These are phyloP conservation scores for Synergus laeviventris DNA, from an alignment of 2,888 invertebrate genomes.

Conservation along the genomic window DNA sequence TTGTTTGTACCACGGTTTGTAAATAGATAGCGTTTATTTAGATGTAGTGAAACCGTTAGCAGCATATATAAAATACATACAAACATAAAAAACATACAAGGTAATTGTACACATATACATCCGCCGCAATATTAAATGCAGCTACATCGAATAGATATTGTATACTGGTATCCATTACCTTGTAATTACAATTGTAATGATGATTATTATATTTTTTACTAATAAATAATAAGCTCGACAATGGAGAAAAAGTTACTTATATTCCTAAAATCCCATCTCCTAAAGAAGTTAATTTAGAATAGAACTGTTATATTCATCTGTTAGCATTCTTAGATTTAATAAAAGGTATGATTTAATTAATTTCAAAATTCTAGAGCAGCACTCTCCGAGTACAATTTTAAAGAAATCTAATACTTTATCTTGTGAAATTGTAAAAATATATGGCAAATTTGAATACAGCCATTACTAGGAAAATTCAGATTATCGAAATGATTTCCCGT, in stretches of 20 bases:
- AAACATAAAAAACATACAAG: slow-evolving; percentile 49
- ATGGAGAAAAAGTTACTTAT: slow-evolving; percentile 2
- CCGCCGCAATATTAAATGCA: slow-evolving; percentile 56
- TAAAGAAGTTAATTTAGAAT: background rate
- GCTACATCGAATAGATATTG: slow-evolving; percentile 62
- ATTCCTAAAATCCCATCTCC: background rate
- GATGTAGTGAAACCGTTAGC: slow-evolving; percentile 54
- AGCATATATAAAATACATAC: slow-evolving; percentile 45
- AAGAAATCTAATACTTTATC: too few relatives aligned
- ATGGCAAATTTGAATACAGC: background rate
- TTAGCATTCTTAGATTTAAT: too few relatives aligned
- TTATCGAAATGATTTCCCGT: slow-evolving; percentile 59
- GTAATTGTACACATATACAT: slow-evolving; percentile 49
- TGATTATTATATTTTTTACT: slow-evolving; percentile 75
- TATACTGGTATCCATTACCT: slow-evolving; percentile 58
- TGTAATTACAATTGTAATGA: slow-evolving; percentile 69
- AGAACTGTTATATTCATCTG: background rate
- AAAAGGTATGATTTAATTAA: too few relatives aligned
- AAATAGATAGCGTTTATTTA: slow-evolving; percentile 64
- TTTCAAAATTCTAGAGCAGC: too few relatives aligned
- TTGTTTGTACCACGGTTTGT: slow-evolving; percentile 69
- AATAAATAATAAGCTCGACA: slow-evolving; percentile 65
- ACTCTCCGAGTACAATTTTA: too few relatives aligned
- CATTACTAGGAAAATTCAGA: slow-evolving; percentile 38
- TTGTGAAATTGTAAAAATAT: background rate